Evolutionary conservation across 2,888 invertebrate species (phyloP).

Genomic region (Cataglyphis rosenhaueri): DNA sequence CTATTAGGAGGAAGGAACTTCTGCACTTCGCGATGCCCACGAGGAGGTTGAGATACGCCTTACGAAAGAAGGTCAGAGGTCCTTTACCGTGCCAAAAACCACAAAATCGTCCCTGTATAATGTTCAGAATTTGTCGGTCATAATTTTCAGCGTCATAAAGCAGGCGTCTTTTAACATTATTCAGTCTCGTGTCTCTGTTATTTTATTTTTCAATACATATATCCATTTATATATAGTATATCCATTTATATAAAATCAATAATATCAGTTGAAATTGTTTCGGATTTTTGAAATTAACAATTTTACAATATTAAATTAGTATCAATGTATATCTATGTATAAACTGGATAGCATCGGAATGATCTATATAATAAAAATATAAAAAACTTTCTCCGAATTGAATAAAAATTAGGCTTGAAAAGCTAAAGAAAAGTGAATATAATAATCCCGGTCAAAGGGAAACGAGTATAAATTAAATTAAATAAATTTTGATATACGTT

Average conservation of each 20-base stretch:
- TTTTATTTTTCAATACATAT: not conserved
- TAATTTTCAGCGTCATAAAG: not conserved
- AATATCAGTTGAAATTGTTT: not conserved
- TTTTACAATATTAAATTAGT: not conserved
- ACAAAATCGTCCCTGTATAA: not conserved
- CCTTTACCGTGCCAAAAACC: not conserved
- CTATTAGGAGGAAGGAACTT: constrained; percentile 52
- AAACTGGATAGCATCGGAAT: not conserved
- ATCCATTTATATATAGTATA: not conserved
- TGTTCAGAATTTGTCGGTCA: not conserved
- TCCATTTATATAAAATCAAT: not conserved
- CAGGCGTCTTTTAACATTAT: not conserved
- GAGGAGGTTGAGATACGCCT: not conserved
- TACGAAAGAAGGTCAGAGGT: not conserved
- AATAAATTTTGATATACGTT: not conserved
- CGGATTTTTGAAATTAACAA: not conserved
- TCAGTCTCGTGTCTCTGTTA: not conserved
- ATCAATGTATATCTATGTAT: not conserved
- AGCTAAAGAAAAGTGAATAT: not conserved
- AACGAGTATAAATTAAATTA: not conserved
- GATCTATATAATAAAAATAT: not conserved
- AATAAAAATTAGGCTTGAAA: not conserved
- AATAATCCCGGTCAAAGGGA: not conserved
- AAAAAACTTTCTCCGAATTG: not conserved
- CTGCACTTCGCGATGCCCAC: constrained; percentile 17